phyloP scores from a whole-genome alignment of 2,888 invertebrate species.

The Leptinotarsa haldemani region DNA sequence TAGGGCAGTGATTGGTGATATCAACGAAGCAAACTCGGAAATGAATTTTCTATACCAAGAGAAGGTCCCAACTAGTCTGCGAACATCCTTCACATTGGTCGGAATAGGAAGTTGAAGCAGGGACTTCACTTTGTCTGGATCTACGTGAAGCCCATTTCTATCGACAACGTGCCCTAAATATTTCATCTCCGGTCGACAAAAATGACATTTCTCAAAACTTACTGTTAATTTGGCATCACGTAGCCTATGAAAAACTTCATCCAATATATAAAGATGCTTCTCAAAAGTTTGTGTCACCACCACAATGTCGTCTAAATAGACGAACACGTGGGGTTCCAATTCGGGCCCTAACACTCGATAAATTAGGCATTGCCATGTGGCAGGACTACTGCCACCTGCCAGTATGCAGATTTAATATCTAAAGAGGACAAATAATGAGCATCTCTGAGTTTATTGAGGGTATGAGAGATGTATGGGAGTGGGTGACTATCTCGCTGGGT shows the following conservation, averaged over 20 bases:
- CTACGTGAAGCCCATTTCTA: constrained; percentile 1
- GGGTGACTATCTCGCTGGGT: too few relatives aligned
- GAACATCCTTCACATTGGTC: constrained; percentile 29
- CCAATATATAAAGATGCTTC: not conserved
- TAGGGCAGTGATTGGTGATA: constrained; percentile 33
- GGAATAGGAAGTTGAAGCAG: constrained; percentile 37
- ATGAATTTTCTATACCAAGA: constrained; percentile 40
- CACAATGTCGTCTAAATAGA: not conserved
- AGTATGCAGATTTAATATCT: too few relatives aligned
- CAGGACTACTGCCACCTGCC: too few relatives aligned
- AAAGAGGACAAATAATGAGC: too few relatives aligned
- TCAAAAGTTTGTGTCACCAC: not conserved
- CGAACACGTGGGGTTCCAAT: not conserved
- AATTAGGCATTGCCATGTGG: not conserved
- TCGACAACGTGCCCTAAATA: constrained; percentile 2
- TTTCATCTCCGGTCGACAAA: too few relatives aligned
- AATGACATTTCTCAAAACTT: too few relatives aligned
- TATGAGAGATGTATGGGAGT: too few relatives aligned
- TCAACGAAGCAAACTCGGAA: constrained; percentile 29
- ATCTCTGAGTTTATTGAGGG: too few relatives aligned
- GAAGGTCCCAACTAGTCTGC: constrained; percentile 33
- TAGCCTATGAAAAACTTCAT: constrained; percentile 27
- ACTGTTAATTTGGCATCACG: too few relatives aligned
- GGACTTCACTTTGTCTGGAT: not conserved
- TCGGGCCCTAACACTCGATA: constrained; percentile 1